Base-by-base conservation (phyloP, 1,140 invertebrate genomes). In the Stegodyphus dumicola region DNA sequence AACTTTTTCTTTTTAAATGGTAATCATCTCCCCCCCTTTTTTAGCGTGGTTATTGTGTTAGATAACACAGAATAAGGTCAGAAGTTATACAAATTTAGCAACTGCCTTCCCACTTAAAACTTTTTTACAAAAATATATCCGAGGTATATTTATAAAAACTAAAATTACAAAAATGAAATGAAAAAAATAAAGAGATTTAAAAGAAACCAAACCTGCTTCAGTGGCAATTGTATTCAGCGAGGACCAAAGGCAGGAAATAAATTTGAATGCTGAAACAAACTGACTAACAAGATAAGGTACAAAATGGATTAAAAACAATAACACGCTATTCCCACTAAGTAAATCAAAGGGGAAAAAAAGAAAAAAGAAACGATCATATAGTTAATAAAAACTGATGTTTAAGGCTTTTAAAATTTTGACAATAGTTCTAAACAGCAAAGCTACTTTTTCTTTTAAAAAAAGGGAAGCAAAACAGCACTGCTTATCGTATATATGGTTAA, bases 131-230 rank as follows among this genome's bases (percentile, higher is more conserved):
- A 9, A 10, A 10, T 60, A 10, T 5, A 10, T 10, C 9, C 15
- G 1, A 9, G 9, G 9, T 78, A 65, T 33, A 3, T 49, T 48
- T 53, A 74, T 7, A 48, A 74, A 78, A 78, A 67, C 48, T 48
- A 49, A 71, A 69, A 66, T 51, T 67, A 15, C 15, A 65, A 77
- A 65, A 65, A 65, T n/a, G n/a, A 60, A 83, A 74, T 17, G 52
- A 66, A 18, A 11, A 49, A 66, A 76, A 84, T 67, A 84, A 73
- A 56, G 71, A 75, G 65, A 84, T 66, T 74, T 56, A 18, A 76
- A 84, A 84, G 71, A 84, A 84, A 84, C 56, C 60, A 75, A 84
- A 84, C 81, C 81, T 84, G 81, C 76, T 52, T 77, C 81, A 77
- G 81, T 53, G 17, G 71, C 79, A 75, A 52, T 74, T 70, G 80